Evolutionary conservation across 2,797 vertebrate species (phyloP).

Genomic region (Potorous gilbertii): DNA sequence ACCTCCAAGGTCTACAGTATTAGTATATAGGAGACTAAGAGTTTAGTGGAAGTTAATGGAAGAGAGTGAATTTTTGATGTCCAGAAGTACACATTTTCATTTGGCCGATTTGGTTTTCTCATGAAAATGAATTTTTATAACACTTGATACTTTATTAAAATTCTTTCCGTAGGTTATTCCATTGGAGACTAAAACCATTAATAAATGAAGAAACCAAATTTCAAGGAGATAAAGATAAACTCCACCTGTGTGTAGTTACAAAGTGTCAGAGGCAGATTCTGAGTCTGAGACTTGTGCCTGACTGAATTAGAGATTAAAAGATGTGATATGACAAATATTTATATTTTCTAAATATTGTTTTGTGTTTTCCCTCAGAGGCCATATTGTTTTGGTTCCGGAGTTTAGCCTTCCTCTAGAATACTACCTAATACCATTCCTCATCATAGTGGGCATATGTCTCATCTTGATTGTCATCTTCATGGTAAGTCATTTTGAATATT

Average conservation of each 20-base stretch:
- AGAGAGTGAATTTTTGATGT: not conserved
- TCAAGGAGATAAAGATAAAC: not conserved
- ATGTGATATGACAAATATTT: constrained; percentile 49
- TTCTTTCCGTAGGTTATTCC: not conserved
- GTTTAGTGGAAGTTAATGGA: not conserved
- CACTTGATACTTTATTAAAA: not conserved
- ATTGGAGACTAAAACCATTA: not conserved
- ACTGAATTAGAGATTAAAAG: not conserved
- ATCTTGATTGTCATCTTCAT: constrained; percentile 99
- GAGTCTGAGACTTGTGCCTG: not conserved
- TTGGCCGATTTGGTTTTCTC: not conserved
- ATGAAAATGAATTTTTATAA: not conserved
- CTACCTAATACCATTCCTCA: constrained; percentile 98
- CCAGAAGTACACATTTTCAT: not conserved
- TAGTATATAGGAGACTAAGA: not conserved
- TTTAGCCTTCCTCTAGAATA: constrained; percentile 97
- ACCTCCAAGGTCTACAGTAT: not conserved
- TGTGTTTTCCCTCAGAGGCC: constrained; percentile 86
- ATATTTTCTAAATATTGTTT: constrained; percentile 62
- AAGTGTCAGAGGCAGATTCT: not conserved
- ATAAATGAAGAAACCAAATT: not conserved
- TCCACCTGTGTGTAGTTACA: not conserved
- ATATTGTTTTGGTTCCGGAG: constrained; percentile 94
- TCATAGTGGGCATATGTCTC: constrained; percentile 99
- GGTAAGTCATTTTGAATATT: constrained; percentile 86